Percentiles rank a stretch among this genome's conserved stretches.
Conservation (phyloP, 2,888 invertebrate genomes). For the Mimas tiliae region DNA sequence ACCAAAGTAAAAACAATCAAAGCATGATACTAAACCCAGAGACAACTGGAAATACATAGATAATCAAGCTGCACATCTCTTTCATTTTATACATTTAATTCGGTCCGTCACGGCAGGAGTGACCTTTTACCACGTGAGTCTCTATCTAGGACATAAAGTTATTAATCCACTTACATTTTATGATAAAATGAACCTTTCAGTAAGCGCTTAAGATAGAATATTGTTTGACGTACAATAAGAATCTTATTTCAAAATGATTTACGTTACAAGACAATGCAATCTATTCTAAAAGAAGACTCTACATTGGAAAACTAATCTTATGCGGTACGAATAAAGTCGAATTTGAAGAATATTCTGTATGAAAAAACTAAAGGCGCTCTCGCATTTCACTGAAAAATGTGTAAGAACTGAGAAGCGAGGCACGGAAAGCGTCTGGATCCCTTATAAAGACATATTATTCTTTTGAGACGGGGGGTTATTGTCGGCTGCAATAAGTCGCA, state of each 20-base stretch:
- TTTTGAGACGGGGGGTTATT: constrained; percentile 76
- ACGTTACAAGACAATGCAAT: constrained; percentile 81
- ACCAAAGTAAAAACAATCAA: not conserved
- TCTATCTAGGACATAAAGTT: constrained; percentile 31
- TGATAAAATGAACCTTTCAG: constrained; percentile 6
- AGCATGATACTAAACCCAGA: not conserved
- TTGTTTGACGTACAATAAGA: not conserved
- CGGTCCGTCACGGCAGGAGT: constrained; percentile 62
- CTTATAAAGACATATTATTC: constrained; percentile 84
- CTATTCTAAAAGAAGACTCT: constrained; percentile 58
- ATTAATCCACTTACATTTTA: not conserved
- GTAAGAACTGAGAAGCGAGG: constrained; percentile 69
- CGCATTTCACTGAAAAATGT: constrained; percentile 82
- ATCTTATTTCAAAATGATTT: constrained; percentile 73
- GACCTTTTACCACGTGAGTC: constrained; percentile 69
- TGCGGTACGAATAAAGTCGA: constrained; percentile 40
- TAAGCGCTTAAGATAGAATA: not conserved
- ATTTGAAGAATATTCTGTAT: constrained; percentile 33
- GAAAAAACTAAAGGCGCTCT: constrained; percentile 69
- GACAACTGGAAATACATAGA: constrained; percentile 30
- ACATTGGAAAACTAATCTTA: constrained; percentile 41
- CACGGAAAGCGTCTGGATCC: constrained; percentile 77
- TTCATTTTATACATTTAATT: constrained; percentile 63
- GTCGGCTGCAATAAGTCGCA: constrained; percentile 73
- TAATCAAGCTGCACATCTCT: constrained; percentile 38